A percentile compares a stretch with the other conserved stretches of the same genome.
These are phyloP conservation scores for Hypothenemus hampei DNA, from an alignment of 1,140 invertebrate species.

Conservation along the genomic window DNA sequence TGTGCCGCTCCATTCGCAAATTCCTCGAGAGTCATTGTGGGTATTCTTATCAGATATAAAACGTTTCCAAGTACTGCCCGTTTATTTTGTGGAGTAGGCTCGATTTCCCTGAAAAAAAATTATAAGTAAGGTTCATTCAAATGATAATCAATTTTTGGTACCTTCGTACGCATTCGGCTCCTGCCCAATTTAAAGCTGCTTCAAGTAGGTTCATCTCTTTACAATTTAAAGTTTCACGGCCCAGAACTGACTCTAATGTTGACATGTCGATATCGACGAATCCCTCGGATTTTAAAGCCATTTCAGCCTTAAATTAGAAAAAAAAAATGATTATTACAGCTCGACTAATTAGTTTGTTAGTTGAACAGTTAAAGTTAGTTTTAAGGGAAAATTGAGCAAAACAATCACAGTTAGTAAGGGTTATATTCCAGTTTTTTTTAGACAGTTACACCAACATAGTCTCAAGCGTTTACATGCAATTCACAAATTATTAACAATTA, in stretches of 20 bases:
- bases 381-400: no score
- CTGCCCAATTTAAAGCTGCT: constrained; percentile 84
- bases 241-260: constrained; percentile 81
- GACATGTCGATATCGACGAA: constrained; percentile 88
- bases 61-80: constrained; percentile 69
- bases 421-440: no score
- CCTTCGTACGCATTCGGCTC: constrained; percentile 71
- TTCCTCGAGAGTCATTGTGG: constrained; percentile 85
- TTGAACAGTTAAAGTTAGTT: no score
- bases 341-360: no score
- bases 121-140: neutral
- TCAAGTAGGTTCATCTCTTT: constrained; percentile 87
- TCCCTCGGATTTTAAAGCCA: constrained; percentile 87
- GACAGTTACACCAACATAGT: no score
- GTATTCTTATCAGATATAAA: constrained; percentile 80
- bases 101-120: constrained; percentile 56
- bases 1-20: constrained; percentile 88
- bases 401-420: no score
- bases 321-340: no score
- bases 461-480: no score
- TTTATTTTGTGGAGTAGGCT: constrained; percentile 66
- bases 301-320: constrained; percentile 83
- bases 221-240: constrained; percentile 84
- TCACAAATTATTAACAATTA: no score
- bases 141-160: neutral